A percentile compares a stretch with the other conserved stretches of the same genome.
phyloP scores from a whole-genome alignment of 2,797 vertebrate species.

The Tangara arthus region DNA sequence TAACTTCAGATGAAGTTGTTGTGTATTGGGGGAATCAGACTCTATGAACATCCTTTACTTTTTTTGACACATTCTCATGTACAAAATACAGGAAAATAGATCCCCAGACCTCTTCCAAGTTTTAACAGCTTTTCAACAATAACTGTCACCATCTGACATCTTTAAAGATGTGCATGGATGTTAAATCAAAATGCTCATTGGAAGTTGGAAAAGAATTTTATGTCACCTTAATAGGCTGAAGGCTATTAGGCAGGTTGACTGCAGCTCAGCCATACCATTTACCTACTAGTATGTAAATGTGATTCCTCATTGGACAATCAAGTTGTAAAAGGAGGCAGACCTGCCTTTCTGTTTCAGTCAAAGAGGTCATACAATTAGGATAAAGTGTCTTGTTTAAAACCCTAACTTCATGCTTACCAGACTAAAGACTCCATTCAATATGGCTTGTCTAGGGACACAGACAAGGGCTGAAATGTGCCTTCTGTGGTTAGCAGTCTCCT shows the following conservation, averaged over 20 bases:
- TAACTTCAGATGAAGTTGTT: neutral
- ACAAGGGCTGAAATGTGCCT: neutral
- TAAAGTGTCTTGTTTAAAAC: neutral
- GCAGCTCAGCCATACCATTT: neutral
- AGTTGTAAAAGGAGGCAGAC: neutral
- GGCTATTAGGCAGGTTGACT: neutral
- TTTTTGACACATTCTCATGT: neutral
- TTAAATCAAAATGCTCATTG: neutral
- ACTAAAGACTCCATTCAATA: neutral
- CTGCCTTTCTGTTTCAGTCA: neutral
- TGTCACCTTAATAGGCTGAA: neutral
- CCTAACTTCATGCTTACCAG: neutral
- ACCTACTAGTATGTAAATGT: neutral
- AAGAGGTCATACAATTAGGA: neutral
- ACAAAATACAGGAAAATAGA: neutral
- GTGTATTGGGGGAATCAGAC: neutral
- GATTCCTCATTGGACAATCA: neutral
- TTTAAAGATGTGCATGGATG: neutral
- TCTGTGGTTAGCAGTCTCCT: neutral
- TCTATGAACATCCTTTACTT: neutral
- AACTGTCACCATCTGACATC: neutral
- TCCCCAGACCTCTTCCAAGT: neutral
- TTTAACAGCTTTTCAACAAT: neutral
- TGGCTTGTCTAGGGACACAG: neutral
- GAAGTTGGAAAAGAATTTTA: neutral